Evolutionary conservation across 2,797 vertebrate species (phyloP).

Genomic region (Anguilla anguilla): DNA sequence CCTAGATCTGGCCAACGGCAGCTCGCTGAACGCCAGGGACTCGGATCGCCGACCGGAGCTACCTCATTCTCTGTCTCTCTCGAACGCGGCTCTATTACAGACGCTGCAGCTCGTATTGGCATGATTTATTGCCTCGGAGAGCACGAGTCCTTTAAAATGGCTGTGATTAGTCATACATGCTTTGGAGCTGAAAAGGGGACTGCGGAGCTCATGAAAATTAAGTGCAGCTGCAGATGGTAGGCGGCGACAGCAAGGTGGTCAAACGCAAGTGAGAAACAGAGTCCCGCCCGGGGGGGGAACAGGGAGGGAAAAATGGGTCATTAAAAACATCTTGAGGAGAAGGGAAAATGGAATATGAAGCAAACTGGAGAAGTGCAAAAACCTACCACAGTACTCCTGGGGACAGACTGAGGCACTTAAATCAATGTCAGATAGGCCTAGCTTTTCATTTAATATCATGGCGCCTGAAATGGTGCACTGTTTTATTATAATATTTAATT

Average conservation of each 20-base stretch:
- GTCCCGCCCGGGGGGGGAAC: slow-evolving; percentile 68
- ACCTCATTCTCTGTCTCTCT: slow-evolving; percentile 55
- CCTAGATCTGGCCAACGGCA: slow-evolving; percentile 59
- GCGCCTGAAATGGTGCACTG: background rate
- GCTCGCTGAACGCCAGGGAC: slow-evolving; percentile 63
- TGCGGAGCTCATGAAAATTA: slow-evolving; percentile 69
- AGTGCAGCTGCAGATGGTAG: slow-evolving; percentile 72
- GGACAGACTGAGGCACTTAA: slow-evolving; percentile 49
- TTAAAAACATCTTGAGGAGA: slow-evolving; percentile 60
- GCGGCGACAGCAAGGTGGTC: slow-evolving; percentile 70
- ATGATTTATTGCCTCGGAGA: slow-evolving; percentile 77
- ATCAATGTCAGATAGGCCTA: background rate
- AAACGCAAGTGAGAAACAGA: slow-evolving; percentile 65
- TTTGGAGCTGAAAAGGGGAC: slow-evolving; percentile 62
- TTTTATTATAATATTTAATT: background rate
- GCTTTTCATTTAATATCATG: background rate
- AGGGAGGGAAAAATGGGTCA: slow-evolving; percentile 70
- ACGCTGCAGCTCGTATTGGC: slow-evolving; percentile 71
- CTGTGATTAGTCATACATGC: slow-evolving; percentile 80
- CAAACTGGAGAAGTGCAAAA: background rate
- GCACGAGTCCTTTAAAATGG: slow-evolving; percentile 78
- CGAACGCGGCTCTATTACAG: slow-evolving; percentile 70
- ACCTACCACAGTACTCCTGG: slow-evolving; percentile 23
- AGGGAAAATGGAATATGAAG: slow-evolving; percentile 13
- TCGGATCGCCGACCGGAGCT: slow-evolving; percentile 64